Percentiles rank a stretch among this genome's conserved stretches.
Conservation (phyloP, 2,797 vertebrate genomes). For the Sphenodon punctatus region DNA sequence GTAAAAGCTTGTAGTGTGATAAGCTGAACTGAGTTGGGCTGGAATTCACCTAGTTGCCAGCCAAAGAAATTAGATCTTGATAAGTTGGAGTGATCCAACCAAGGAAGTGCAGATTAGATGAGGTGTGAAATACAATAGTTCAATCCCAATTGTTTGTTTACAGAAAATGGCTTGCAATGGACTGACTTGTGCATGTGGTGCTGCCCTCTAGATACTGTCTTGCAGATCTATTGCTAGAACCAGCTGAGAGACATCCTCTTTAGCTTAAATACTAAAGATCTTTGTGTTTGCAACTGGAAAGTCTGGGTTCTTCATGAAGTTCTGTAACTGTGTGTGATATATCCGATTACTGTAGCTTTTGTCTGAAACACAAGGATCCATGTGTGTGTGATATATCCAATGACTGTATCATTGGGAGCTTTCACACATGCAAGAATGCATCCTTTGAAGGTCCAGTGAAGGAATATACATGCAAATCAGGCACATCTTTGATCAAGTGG, state of each 20-base stretch:
- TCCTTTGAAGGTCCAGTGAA: too few relatives aligned
- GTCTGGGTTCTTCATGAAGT: not conserved
- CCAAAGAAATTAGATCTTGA: not conserved
- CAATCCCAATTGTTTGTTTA: not conserved
- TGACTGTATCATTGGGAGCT: not conserved
- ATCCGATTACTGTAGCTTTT: too few relatives aligned
- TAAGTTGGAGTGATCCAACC: not conserved
- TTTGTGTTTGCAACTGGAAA: not conserved
- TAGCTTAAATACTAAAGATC: accelerated
- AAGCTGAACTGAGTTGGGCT: not conserved
- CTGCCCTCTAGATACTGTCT: not conserved
- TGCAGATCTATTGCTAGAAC: not conserved
- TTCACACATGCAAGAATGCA: too few relatives aligned
- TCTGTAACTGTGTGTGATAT: not conserved
- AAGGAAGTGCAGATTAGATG: not conserved
- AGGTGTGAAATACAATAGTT: not conserved
- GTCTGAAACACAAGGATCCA: too few relatives aligned
- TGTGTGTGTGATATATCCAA: not conserved
- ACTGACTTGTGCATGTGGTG: accelerated
- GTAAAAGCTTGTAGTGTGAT: not conserved
- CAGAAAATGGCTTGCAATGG: not conserved
- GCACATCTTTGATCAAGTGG: too few relatives aligned
- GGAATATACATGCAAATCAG: too few relatives aligned
- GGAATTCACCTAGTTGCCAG: not conserved
- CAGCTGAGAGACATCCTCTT: accelerated